These are phyloP conservation scores for Amphimallon solstitiale DNA, from an alignment of 2,888 invertebrate genomes.

Conservation along the genomic window DNA sequence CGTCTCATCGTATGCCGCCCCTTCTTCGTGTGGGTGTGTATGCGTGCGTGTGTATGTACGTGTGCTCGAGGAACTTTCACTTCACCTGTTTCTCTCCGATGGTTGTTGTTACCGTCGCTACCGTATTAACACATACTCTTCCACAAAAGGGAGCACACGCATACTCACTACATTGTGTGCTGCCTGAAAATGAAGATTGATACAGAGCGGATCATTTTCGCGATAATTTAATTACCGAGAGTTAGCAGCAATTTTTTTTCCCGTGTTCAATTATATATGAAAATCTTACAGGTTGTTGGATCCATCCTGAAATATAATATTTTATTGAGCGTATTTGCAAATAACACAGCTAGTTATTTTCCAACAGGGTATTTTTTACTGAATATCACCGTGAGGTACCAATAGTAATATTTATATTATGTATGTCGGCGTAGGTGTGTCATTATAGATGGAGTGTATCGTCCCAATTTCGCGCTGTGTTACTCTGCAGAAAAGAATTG, in stretches of 20 bases:
- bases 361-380: no score
- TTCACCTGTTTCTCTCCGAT: constrained; percentile 46
- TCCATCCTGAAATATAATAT: not conserved
- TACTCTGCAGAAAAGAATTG: no score
- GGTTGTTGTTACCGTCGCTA: constrained; percentile 27
- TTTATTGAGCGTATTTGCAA: no score
- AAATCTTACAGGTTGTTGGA: not conserved
- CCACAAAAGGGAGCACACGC: constrained; percentile 8
- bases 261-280: not conserved
- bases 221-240: constrained; percentile 8
- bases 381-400: no score
- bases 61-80: constrained; percentile 38
- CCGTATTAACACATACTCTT: constrained; percentile 23
- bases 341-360: no score
- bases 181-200: constrained; percentile 3
- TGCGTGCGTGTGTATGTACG: constrained; percentile 10
- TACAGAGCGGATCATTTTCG: constrained; percentile 4
- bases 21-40: not conserved
- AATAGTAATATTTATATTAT: no score
- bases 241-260: constrained; percentile 12
- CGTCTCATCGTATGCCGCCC: constrained; percentile 36
- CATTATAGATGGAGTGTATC: no score
- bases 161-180: not conserved
- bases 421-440: no score
- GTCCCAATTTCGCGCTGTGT: no score